phyloP scores from a whole-genome alignment of 2,113 vertebrate species.

The Tragelaphus imberbis region DNA sequence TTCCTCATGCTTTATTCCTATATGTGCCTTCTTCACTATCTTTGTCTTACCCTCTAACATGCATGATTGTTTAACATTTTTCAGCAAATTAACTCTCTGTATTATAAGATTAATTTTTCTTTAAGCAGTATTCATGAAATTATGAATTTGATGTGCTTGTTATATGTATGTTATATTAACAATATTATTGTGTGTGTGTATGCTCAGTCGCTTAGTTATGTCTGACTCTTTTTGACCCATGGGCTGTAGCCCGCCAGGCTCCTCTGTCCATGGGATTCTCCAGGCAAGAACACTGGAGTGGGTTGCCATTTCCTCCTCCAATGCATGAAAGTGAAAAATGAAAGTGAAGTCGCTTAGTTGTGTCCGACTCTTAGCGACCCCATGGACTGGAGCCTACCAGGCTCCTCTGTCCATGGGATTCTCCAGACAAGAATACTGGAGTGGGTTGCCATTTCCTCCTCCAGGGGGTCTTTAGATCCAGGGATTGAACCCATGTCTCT shows the following conservation, averaged over 20 bases:
- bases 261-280: neutral
- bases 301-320: neutral
- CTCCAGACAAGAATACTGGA: neutral
- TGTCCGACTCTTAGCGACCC: neutral
- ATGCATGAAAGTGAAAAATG: too few relatives aligned
- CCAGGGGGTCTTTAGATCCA: neutral
- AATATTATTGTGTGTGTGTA: neutral
- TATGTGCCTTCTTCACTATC: neutral
- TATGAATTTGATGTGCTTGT: neutral
- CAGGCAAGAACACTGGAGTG: neutral
- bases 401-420: neutral
- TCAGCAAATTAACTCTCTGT: neutral
- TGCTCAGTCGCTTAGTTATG: neutral
- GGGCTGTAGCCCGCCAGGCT: neutral
- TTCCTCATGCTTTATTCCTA: neutral
- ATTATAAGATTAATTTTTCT: neutral
- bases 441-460: neutral
- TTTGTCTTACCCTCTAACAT: neutral
- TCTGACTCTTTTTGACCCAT: neutral
- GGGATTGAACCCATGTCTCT: neutral
- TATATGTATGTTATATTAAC: neutral
- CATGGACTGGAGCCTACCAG: neutral
- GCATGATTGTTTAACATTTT: neutral
- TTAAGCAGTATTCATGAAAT: neutral
- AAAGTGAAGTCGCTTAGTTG: accelerated